Conservation (phyloP, 2,888 invertebrate species). For the Sussaba pulchella region DNA sequence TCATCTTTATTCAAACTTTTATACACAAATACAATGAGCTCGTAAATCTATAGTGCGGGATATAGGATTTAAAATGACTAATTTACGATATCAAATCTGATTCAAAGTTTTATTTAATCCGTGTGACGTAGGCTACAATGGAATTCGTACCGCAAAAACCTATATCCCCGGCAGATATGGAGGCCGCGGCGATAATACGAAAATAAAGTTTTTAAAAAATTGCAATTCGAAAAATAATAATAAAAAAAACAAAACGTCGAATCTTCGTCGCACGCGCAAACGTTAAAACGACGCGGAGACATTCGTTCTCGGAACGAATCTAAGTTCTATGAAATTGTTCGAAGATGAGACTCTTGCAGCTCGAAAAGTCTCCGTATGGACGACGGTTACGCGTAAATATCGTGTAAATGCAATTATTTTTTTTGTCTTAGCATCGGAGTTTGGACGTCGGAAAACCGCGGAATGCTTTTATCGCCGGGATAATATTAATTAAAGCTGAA, state of each 20-base stretch:
- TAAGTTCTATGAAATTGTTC: conserved; percentile 42
- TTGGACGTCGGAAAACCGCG: conserved; percentile 37
- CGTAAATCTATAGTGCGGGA: conserved; percentile 53
- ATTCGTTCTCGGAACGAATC: conserved; percentile 22
- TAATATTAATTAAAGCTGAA: conserved; percentile 57
- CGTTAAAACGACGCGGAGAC: conserved; percentile 26
- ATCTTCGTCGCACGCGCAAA: conserved; percentile 25
- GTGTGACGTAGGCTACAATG: conserved; percentile 54
- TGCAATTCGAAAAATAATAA: not conserved
- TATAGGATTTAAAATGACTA: conserved; percentile 55
- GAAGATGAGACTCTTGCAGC: conserved; percentile 15
- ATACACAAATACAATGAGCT: conserved; percentile 61
- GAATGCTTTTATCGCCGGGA: conserved; percentile 57
- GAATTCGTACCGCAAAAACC: conserved; percentile 56
- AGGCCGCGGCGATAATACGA: no score
- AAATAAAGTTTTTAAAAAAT: conserved; percentile 7
- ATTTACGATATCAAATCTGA: conserved; percentile 51
- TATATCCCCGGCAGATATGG: conserved; percentile 47
- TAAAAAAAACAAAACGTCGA: not conserved
- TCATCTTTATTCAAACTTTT: conserved; percentile 51
- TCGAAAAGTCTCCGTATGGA: conserved; percentile 13
- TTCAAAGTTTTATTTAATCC: conserved; percentile 45
- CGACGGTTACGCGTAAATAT: not conserved
- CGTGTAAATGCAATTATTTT: not conserved
- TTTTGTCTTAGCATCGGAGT: not conserved